Conservation (phyloP, 2,797 vertebrate species). For the Pangasius larnaudii region DNA sequence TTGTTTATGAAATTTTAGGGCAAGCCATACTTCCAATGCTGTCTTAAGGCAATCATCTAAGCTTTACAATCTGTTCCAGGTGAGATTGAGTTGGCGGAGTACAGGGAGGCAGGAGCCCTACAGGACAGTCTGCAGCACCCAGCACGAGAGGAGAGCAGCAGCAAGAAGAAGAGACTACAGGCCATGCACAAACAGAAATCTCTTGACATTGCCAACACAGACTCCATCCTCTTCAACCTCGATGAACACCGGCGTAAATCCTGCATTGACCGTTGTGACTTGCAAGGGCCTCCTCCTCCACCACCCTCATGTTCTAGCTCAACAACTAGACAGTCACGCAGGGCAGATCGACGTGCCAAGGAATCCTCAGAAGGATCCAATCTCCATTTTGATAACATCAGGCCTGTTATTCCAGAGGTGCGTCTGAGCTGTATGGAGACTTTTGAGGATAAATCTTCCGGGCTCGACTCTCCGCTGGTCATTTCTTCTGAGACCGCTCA, state of each 20-base stretch:
- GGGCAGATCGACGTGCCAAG: constrained; percentile 69
- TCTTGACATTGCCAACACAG: constrained; percentile 95
- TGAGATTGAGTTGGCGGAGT: constrained; percentile 98
- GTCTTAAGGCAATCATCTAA: background rate
- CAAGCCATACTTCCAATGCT: background rate
- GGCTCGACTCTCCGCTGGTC: constrained; percentile 69
- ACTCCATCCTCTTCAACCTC: constrained; percentile 93
- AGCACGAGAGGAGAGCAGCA: constrained; percentile 92
- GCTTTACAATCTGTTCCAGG: constrained; percentile 71
- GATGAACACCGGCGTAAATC: constrained; percentile 97
- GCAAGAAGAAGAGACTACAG: constrained; percentile 93
- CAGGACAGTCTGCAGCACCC: constrained; percentile 97
- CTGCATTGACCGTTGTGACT: constrained; percentile 93
- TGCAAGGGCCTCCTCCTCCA: constrained; percentile 72
- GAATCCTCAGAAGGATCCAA: constrained; percentile 77
- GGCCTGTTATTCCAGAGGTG: constrained; percentile 94
- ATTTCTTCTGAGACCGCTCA: constrained; percentile 65
- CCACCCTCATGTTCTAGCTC: constrained; percentile 69
- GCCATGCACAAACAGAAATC: constrained; percentile 98
- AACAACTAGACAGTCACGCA: constrained; percentile 60
- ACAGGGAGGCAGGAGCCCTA: constrained; percentile 88
- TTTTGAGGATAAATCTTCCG: constrained; percentile 83
- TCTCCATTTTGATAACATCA: constrained; percentile 65
- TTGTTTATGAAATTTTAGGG: background rate
- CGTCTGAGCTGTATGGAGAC: constrained; percentile 97